Evolutionary conservation across 1,140 invertebrate species (phyloP), one percentile per base, ranked within the genome.

Genomic region (Lepidurus apus): DNA sequence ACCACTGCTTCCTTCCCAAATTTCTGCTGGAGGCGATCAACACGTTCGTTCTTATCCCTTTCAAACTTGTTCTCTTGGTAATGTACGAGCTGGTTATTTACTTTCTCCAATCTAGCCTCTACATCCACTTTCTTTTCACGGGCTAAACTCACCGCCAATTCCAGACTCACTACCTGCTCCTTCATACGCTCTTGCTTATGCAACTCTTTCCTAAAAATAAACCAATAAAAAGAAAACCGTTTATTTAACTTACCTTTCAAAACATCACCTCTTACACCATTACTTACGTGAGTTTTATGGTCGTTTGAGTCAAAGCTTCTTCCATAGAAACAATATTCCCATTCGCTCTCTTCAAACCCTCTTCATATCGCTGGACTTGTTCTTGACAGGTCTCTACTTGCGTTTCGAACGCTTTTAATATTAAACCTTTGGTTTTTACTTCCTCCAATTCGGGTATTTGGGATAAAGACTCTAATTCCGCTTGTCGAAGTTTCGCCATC

Each of bases 1-100:
- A 65, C 53, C 53, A 65, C 53, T 13, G 53, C 53, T 65, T 65
- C 21, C 17, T 13, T 65, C 53, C 53, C 53, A 65, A 65, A 65
- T 7, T 13, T 17, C 21, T 17, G 53, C 21, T 65, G 53, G 0
- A 65, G 53, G 0, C 21, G 53, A n/a, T 65, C 53, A 13, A 17
- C 13, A 13, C 13, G 53, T 17, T 65, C 53, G 13, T 9, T 65
- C 13, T 65, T 65, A 1, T 21, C 17, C 53, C 21, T 65, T 9
- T 65, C 53, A 17, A n/a, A 7, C 13, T 21, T 65, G 13, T 65
- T 65, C 21, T 65, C 53, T 65, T 65, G 17, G 13, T n/a, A 65
- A 7, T n/a, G 21, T 65, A 21, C 53, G 13, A 65, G 53, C 13
- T 34, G 34, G 34, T 0, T 34, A 34, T 34, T 34, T 4, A 34